Percentiles rank a stretch among this genome's conserved stretches.
phyloP scores from a whole-genome alignment of 1,140 invertebrate species.

The Trichogramma pretiosum region DNA sequence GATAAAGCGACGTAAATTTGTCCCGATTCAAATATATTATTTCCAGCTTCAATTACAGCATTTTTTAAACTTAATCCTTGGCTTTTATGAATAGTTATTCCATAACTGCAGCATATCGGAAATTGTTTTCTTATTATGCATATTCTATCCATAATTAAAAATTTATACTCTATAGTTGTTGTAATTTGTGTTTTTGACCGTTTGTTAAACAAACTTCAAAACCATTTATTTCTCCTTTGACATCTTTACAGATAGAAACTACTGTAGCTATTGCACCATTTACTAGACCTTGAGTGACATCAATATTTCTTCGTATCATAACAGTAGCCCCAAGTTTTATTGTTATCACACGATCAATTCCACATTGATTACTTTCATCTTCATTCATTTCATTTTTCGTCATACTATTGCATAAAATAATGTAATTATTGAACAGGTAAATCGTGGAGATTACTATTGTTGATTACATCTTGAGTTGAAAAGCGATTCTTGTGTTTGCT shows the following conservation, averaged over 20 bases:
- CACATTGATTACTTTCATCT: constrained; percentile 16
- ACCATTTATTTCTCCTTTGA: background rate
- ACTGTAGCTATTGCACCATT: constrained; percentile 26
- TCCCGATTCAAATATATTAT: constrained; percentile 28
- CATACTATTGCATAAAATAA: too few species aligned
- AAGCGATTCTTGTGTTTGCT: too few species aligned
- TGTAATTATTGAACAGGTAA: too few species aligned
- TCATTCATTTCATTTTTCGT: too few species aligned
- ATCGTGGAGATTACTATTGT: too few species aligned
- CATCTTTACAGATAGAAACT: constrained; percentile 14
- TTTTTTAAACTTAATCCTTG: constrained; percentile 30
- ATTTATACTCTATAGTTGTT: constrained; percentile 24
- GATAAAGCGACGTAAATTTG: constrained; percentile 37
- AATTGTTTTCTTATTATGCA: constrained; percentile 34
- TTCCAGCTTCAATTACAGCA: constrained; percentile 28
- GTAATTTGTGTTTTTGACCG: constrained; percentile 9
- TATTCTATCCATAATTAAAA: constrained; percentile 28
- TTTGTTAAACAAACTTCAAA: background rate
- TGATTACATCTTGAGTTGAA: too few species aligned
- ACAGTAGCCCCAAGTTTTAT: constrained; percentile 27
- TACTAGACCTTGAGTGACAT: constrained; percentile 26
- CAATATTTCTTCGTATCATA: constrained; percentile 33
- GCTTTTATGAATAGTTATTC: too few species aligned
- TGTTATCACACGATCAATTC: constrained; percentile 15
- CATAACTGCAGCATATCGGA: constrained; percentile 33